Conservation (phyloP, 2,113 vertebrate genomes). For the Hystrix brachyura region DNA sequence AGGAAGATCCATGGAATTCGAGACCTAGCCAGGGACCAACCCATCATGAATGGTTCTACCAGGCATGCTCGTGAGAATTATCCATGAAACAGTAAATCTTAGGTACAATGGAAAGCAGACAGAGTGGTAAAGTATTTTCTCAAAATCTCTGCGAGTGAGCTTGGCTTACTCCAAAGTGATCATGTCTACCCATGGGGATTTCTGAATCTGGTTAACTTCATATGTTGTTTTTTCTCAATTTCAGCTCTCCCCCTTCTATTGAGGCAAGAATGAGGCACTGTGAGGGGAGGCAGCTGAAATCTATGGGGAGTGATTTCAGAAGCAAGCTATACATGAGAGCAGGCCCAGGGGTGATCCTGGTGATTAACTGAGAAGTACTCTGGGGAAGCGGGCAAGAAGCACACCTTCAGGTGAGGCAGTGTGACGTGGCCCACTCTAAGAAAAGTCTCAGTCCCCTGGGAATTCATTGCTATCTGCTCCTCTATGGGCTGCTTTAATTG, state of each 20-base stretch:
- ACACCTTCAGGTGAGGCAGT: neutral
- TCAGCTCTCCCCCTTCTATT: neutral
- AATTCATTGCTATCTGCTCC: neutral
- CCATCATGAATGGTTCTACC: neutral
- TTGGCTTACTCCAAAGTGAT: neutral
- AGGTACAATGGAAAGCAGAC: neutral
- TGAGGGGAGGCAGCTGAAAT: neutral
- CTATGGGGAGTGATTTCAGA: conserved; percentile 1
- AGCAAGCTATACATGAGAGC: neutral
- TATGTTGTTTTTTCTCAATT: neutral
- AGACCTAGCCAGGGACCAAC: neutral
- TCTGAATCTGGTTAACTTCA: neutral
- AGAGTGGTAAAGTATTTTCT: neutral
- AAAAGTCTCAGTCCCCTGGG: neutral
- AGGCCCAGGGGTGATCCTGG: neutral
- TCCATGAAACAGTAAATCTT: neutral
- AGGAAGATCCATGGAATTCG: neutral
- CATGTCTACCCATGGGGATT: neutral
- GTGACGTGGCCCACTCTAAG: neutral
- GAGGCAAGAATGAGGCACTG: neutral
- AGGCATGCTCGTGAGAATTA: neutral
- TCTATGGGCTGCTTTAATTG: neutral
- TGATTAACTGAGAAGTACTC: neutral
- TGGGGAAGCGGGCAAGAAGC: neutral
- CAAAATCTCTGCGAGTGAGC: neutral